Conservation (phyloP, 2,113 vertebrate genomes). For the Cavia porcellus region DNA sequence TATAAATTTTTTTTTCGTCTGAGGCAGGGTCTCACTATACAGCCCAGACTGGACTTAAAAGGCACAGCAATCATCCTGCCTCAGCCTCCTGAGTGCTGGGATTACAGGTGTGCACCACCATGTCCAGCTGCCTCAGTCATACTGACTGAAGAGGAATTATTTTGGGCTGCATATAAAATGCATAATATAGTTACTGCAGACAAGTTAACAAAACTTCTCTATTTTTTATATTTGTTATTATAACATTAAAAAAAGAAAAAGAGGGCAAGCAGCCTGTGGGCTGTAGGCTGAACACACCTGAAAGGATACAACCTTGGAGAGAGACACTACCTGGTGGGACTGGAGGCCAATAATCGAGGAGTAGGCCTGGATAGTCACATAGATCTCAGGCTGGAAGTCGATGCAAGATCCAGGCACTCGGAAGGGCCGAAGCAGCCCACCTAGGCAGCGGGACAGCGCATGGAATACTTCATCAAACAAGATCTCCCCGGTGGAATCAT, state of each 20-base stretch:
- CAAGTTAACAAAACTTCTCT: background rate
- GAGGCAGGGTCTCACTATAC: background rate
- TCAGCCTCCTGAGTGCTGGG: background rate
- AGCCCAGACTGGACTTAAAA: background rate
- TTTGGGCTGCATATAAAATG: background rate
- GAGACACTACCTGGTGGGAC: conserved; percentile 94
- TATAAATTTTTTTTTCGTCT: background rate
- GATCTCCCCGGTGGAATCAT: conserved; percentile 98
- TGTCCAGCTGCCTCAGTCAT: background rate
- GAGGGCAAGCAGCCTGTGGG: background rate
- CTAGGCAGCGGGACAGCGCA: conserved; percentile 94
- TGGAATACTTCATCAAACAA: conserved; percentile 99
- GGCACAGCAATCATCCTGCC: background rate
- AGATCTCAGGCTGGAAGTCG: conserved; percentile 96
- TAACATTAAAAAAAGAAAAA: background rate
- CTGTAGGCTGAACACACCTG: background rate
- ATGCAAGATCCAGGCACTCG: conserved; percentile 95
- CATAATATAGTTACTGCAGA: background rate
- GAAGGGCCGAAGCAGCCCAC: conserved; percentile 94
- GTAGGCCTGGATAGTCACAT: conserved; percentile 97
- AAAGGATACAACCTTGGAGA: fast-evolving
- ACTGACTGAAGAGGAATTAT: background rate
- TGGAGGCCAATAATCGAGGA: conserved; percentile 97
- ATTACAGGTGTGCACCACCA: background rate
- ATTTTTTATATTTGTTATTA: background rate